phyloP scores from a whole-genome alignment of 1,140 invertebrate genomes.

The Leptopilina clavipes region DNA sequence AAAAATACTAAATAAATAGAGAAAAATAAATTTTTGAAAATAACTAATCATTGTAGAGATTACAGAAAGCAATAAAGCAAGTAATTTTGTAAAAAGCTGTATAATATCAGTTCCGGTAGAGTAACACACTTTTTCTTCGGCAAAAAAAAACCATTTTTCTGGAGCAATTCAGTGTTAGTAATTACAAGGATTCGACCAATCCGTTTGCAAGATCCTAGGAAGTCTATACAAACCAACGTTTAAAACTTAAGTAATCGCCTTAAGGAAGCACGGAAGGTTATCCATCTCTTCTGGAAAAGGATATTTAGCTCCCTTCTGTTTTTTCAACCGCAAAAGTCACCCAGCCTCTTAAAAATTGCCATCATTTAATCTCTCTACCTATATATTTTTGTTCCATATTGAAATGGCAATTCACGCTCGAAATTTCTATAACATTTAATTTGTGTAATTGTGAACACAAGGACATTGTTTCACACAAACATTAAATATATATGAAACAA shows the following conservation, averaged over 20 bases:
- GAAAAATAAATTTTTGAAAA: no score
- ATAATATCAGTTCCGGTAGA: neutral
- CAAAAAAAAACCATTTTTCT: neutral
- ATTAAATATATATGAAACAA: neutral
- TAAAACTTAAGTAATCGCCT: conserved; percentile 48
- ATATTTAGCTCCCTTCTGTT: conserved; percentile 1
- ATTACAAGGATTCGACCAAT: conserved; percentile 1
- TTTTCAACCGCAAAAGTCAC: conserved; percentile 38
- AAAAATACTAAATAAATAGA: no score
- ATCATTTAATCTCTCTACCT: conserved; percentile 11
- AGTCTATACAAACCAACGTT: conserved; percentile 32
- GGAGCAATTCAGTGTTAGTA: neutral
- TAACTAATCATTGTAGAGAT: no score
- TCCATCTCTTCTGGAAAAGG: conserved; percentile 32
- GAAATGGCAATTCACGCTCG: neutral
- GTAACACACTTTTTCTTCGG: neutral
- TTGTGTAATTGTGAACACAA: conserved; percentile 7
- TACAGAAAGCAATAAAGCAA: neutral
- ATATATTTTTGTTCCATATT: neutral
- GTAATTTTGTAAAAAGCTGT: conserved; percentile 4
- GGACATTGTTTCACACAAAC: no score
- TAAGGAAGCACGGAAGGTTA: conserved; percentile 35
- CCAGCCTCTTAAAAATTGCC: conserved; percentile 33
- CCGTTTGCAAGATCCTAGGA: conserved; percentile 15
- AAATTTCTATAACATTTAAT: neutral